Base-by-base conservation (phyloP, 1,140 invertebrate genomes). In the Magallana angulata region DNA sequence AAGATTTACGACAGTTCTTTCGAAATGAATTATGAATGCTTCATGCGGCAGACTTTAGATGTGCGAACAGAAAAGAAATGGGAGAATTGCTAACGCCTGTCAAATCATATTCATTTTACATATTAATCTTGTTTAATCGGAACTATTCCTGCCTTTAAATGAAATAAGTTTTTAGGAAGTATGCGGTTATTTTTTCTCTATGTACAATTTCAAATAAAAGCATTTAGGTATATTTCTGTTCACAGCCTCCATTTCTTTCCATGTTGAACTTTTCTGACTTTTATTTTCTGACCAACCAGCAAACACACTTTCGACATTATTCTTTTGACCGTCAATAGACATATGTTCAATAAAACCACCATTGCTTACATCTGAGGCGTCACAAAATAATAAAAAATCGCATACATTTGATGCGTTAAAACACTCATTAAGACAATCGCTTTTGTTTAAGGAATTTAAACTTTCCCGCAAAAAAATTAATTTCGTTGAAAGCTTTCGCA, bases 301-400 rank as follows among this genome's bases (percentile, higher is more conserved):
- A 57, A 62, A 18, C 59, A 60, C 59, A 9, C 59, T 60, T 30
- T 58, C 48, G 68, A 82, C 82, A 11, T 57, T 84, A 5, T 36
- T 14, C 14, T 71, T 57, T 7, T 60, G 18, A 60, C 81, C 64
- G 18, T 59, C n/a, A 12, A 57, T n/a, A 7, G 83, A 68, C 62
- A 16, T 57, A 80, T 11, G 24, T 6, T 16, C 0, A 18, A 60
- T 57, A n/a, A 71, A 85, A 24, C 87, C 85, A 14, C 81, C 85
- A 85, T 56, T 87, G 57, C 87, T 83, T 30, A 82, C 87, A 59
- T 68, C 80, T 64, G 58, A 85, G 58, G 85, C 89, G 60, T 90
- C 85, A 90, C 85, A 88, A 87, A 82, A 87, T 3, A 85, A 57
- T 3, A 85, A 57, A 14, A 81, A 18, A 60, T 85, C 56, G 80